phyloP scores from a whole-genome alignment of 2,888 invertebrate genomes.

The Resseliella maxima region DNA sequence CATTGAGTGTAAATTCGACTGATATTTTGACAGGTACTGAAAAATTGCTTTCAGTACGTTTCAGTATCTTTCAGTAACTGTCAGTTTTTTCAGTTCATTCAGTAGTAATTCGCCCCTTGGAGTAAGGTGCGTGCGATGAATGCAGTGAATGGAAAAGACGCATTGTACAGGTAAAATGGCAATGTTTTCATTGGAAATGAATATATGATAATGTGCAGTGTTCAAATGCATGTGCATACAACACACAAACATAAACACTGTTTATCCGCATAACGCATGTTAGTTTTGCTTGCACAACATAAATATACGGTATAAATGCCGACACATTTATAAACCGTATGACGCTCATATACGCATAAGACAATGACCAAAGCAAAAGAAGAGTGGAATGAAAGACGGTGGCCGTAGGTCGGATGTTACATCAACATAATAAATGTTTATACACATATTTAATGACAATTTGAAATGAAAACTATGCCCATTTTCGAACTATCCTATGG shows the following conservation, averaged over 20 bases:
- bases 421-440: too few species aligned
- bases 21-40: too few species aligned
- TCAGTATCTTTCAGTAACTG: too few species aligned
- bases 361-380: too few species aligned
- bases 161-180: background rate
- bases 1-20: too few species aligned
- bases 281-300: background rate
- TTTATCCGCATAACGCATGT: constrained; percentile 9
- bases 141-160: background rate
- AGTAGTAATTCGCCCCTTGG: too few species aligned
- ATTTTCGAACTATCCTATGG: background rate
- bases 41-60: too few species aligned
- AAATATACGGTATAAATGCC: background rate
- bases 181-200: background rate
- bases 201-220: background rate
- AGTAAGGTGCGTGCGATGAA: background rate
- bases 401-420: background rate
- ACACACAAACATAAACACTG: background rate
- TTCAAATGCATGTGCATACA: background rate
- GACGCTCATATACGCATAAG: background rate
- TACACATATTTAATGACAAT: background rate
- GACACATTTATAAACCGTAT: background rate
- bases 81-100: too few species aligned
- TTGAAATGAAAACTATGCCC: background rate
- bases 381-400: background rate